A percentile compares a stretch with the other conserved stretches of the same genome.
Conservation (phyloP, 2,888 invertebrate genomes). For the Pyrocoelia pectoralis region DNA sequence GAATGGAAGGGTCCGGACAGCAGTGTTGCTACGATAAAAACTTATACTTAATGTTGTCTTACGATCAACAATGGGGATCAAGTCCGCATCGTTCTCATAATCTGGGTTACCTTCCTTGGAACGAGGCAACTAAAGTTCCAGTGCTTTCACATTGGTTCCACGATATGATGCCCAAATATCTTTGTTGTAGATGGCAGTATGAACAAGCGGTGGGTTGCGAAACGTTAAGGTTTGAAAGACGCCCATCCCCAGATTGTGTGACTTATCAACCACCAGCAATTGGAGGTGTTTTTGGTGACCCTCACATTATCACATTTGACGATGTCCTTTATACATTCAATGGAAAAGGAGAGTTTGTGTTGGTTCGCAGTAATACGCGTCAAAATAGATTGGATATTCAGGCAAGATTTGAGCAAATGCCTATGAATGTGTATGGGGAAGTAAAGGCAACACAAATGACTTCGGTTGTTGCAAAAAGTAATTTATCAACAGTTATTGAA, state of each 20-base stretch:
- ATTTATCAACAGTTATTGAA: constrained; percentile 85
- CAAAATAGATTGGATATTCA: constrained; percentile 85
- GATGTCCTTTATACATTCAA: constrained; percentile 92
- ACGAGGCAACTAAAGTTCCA: constrained; percentile 94
- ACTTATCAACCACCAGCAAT: constrained; percentile 94
- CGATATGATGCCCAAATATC: constrained; percentile 92
- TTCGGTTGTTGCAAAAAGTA: constrained; percentile 85
- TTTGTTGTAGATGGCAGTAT: constrained; percentile 93
- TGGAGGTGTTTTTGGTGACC: constrained; percentile 89
- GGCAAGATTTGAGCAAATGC: constrained; percentile 84
- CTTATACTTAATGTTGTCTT: constrained; percentile 90
- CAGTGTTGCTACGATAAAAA: constrained; percentile 98
- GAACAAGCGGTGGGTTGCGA: constrained; percentile 94
- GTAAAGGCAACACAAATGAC: constrained; percentile 85
- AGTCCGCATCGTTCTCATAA: constrained; percentile 86
- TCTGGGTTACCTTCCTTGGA: constrained; percentile 91
- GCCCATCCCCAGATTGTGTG: constrained; percentile 94
- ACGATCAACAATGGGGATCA: constrained; percentile 96
- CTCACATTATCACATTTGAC: constrained; percentile 93
- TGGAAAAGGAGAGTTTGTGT: constrained; percentile 91
- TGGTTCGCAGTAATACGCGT: constrained; percentile 79
- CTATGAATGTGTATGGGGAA: constrained; percentile 75
- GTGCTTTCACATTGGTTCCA: constrained; percentile 96
- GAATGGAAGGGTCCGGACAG: constrained; percentile 90
- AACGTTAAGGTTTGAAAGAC: constrained; percentile 90